Base-by-base conservation (phyloP, 2,888 invertebrate species). In the Watsonalla cultraria region DNA sequence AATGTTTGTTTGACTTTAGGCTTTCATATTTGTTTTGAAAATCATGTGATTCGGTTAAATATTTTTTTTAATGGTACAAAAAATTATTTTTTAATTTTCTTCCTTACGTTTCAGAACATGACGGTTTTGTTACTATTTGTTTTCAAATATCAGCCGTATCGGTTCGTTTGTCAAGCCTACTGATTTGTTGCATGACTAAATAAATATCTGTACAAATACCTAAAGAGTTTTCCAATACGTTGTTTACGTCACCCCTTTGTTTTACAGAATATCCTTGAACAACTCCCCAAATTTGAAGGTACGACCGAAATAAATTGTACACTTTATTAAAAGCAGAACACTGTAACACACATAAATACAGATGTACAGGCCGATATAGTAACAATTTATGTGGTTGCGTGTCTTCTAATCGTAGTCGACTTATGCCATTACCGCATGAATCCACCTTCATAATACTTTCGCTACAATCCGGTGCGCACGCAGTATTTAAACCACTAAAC, bases 351-450 rank as follows among this genome's bases (percentile, higher is more conserved):
- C 59, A 59, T 64, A 64, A 65, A 64, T 55, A 59, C 56, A 65
- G 64, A 65, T 64, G 53, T 52, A 49, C 52, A 42, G 52, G 39
- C 58, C 52, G 64, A 64, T 66, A 68, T 57, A 57, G 59, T 59
- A 59, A 60, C 56, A 61, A 64, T 66, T 59, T 66, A 66, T 59
- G 55, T 46, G 53, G 13, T 65, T 55, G 65, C 68, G 62, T 68
- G 68, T 53, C 33, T 0, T 8, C 11, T 5, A 42, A 53, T 60
- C 55, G 54, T 62, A 54, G 24, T 37, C 46, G 35, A 4, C 45
- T 11, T 35, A 13, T 46, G 13, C 45, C 45, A 42, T 42, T 42
- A 11, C 42, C 11, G 5, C 42, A 11, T 42, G 11, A 5, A 11
- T 42, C 11, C 11, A 42, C 42, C 42, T 11, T 5, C 8, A 42